phyloP scores from a whole-genome alignment of 2,113 vertebrate genomes.

The Riparia riparia region DNA sequence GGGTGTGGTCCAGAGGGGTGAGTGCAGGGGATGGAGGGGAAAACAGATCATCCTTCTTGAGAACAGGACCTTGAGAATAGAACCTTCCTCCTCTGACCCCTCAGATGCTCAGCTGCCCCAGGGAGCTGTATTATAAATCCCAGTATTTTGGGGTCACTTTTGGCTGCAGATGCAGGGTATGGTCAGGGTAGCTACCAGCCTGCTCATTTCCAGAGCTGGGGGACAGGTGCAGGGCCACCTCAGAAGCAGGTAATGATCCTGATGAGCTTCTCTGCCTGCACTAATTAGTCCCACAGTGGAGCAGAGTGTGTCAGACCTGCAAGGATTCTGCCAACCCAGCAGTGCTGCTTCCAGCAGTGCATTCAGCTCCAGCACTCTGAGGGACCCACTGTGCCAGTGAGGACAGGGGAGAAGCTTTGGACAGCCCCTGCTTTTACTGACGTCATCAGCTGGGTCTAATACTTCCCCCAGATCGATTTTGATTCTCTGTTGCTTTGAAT shows the following conservation, averaged over 20 bases:
- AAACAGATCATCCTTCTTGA: neutral
- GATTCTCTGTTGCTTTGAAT: neutral
- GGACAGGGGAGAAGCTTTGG: neutral
- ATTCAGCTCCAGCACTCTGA: fast-evolving
- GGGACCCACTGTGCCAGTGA: neutral
- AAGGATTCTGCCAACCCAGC: neutral
- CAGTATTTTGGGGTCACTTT: neutral
- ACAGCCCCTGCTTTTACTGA: neutral
- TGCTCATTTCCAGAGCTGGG: neutral
- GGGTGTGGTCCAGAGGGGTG: neutral
- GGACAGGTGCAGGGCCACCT: neutral
- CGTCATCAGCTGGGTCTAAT: neutral
- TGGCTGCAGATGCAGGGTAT: neutral
- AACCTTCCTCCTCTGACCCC: neutral
- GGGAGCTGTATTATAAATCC: neutral
- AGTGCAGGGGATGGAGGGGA: neutral
- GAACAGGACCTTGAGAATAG: fast-evolving
- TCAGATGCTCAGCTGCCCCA: neutral
- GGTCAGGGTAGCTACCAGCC: neutral
- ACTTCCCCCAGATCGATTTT: neutral
- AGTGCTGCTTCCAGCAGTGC: neutral
- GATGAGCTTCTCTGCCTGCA: neutral
- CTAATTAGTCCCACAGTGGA: neutral
- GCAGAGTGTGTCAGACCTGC: fast-evolving
- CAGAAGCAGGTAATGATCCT: neutral